Conservation (phyloP, 2,888 invertebrate genomes). For the Zelleria hepariella region DNA sequence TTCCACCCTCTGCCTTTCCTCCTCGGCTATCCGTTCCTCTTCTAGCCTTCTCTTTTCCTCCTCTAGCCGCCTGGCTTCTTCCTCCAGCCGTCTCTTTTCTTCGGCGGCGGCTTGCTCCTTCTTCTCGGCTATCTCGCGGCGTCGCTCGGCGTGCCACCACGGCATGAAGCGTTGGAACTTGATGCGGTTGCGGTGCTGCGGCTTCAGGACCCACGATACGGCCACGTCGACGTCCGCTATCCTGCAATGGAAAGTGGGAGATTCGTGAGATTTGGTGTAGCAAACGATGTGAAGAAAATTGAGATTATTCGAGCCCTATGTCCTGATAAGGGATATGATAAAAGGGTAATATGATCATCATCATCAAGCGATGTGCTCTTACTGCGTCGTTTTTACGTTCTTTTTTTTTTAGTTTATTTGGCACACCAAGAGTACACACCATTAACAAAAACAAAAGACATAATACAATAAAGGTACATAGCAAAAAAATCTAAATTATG, state of each 20-base stretch:
- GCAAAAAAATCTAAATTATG: no score
- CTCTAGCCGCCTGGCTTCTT: conserved; percentile 7
- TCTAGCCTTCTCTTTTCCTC: background rate
- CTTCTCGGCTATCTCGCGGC: conserved; percentile 48
- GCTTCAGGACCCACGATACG: conserved; percentile 63
- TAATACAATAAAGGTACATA: no score
- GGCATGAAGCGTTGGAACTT: conserved; percentile 68
- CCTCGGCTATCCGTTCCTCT: background rate
- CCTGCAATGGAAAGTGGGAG: conserved; percentile 31
- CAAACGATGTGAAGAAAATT: no score
- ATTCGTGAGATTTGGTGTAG: no score
- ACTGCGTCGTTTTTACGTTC: no score
- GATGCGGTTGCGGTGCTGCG: conserved; percentile 58
- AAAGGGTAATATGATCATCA: no score
- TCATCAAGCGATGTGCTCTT: no score
- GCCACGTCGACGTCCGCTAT: conserved; percentile 62
- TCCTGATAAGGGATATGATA: no score
- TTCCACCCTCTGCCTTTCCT: conserved; percentile 3
- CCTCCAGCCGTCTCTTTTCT: conserved; percentile 4
- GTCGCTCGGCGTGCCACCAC: conserved; percentile 54
- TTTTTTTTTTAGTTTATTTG: no score
- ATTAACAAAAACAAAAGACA: no score
- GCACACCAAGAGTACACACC: no score
- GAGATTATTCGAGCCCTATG: no score
- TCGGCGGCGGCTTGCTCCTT: conserved; percentile 26